A percentile compares a stretch with the other conserved stretches of the same genome.
Conservation (phyloP, 2,113 vertebrate species). For the Mesocricetus auratus region DNA sequence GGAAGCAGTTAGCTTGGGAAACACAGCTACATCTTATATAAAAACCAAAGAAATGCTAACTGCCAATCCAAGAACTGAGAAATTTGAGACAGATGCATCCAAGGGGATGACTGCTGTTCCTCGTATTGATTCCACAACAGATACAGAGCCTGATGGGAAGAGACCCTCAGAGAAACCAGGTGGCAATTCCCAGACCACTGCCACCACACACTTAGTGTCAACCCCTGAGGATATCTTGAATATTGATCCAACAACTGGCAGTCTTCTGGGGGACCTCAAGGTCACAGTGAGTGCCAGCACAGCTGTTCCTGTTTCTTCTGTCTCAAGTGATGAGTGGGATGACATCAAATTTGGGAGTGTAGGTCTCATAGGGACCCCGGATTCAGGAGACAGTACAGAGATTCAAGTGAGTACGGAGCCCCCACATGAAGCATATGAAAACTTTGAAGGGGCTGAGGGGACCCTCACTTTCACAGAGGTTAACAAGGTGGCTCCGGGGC, state of each 20-base stretch:
- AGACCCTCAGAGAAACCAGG: constrained; percentile 37
- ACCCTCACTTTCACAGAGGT: not conserved
- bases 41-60: constrained; percentile 58
- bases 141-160: not conserved
- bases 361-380: not conserved
- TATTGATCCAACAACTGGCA: not conserved
- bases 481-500: not conserved
- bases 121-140: not conserved
- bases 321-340: constrained; percentile 85
- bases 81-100: not conserved
- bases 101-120: not conserved
- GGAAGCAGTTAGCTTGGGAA: not conserved
- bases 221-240: not conserved
- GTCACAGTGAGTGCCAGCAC: not conserved
- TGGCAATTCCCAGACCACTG: constrained; percentile 7
- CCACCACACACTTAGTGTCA: fast-evolving
- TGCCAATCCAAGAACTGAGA: constrained; percentile 28
- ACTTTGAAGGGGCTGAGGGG: not conserved
- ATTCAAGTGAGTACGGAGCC: constrained; percentile 45
- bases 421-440: not conserved
- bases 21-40: constrained; percentile 35
- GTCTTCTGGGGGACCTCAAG: not conserved
- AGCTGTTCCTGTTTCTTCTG: not conserved
- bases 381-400: not conserved
- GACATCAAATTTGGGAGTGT: constrained; percentile 83